Evolutionary conservation across 1,140 invertebrate species (phyloP).

Genomic region (Uloborus diversus): DNA sequence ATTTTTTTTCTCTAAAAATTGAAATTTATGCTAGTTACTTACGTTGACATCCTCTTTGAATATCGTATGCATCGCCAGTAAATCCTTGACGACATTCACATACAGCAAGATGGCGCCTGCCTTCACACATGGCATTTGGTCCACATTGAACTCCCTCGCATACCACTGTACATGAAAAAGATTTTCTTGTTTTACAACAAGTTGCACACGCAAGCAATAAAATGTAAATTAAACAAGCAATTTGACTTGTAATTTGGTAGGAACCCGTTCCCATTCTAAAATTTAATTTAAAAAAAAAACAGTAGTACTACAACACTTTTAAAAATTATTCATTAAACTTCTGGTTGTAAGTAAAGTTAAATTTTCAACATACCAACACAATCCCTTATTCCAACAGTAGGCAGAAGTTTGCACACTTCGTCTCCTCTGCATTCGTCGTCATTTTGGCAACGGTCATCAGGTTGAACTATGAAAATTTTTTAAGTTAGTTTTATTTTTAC

Average conservation of each 20-base stretch:
- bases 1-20: not conserved
- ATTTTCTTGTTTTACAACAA: no score
- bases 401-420: conserved; percentile 54
- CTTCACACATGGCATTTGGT: conserved; percentile 76
- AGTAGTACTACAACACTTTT: no score
- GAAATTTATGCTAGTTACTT: not conserved
- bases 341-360: no score
- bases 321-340: no score
- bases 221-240: no score
- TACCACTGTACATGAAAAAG: conserved; percentile 68
- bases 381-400: conserved; percentile 53
- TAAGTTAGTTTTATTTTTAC: no score
- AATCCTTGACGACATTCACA: conserved; percentile 66
- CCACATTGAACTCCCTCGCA: conserved; percentile 69
- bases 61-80: conserved; percentile 79
- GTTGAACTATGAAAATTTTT: conserved; percentile 64
- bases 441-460: conserved; percentile 78
- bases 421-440: conserved; percentile 78
- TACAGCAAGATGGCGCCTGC: conserved; percentile 66
- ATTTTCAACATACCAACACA: conserved; percentile 51
- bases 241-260: no score
- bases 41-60: conserved; percentile 67
- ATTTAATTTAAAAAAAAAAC: no score
- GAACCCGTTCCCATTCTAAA: no score
- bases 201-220: no score